These are phyloP conservation scores for Eulemur coronatus DNA, from an alignment of 2,797 vertebrate species.

Conservation along the genomic window DNA sequence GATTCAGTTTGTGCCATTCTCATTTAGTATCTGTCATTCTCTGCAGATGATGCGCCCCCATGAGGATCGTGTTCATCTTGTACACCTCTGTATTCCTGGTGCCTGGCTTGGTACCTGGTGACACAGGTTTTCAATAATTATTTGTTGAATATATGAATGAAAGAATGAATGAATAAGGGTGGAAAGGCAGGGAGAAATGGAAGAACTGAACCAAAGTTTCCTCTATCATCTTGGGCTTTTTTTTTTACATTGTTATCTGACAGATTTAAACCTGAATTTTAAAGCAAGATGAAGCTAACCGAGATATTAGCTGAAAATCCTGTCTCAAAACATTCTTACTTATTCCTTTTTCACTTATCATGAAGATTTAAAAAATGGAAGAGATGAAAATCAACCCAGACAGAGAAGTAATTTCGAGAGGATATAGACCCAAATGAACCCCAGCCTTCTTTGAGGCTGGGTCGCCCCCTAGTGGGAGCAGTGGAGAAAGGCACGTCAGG, in stretches of 20 bases:
- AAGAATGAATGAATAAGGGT: neutral
- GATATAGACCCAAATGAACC: neutral
- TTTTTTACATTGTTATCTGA: neutral
- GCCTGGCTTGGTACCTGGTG: neutral
- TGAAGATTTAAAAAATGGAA: neutral
- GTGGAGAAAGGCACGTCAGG: neutral
- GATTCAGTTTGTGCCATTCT: neutral
- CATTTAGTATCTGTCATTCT: neutral
- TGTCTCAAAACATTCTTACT: neutral
- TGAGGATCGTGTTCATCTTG: neutral
- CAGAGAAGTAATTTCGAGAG: neutral
- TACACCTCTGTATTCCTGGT: neutral
- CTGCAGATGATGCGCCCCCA: neutral
- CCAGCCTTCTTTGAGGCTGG: neutral
- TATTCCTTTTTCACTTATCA: neutral
- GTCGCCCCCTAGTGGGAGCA: slow-evolving; percentile 4
- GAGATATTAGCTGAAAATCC: neutral
- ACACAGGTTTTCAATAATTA: neutral
- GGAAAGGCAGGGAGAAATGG: neutral
- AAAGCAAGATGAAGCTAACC: neutral
- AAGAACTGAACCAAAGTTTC: neutral
- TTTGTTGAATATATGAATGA: neutral
- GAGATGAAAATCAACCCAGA: neutral
- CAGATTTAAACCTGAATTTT: neutral
- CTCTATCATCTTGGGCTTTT: neutral